phyloP scores from a whole-genome alignment of 2,888 invertebrate genomes.

The Chaetogeoica ovagalla region DNA sequence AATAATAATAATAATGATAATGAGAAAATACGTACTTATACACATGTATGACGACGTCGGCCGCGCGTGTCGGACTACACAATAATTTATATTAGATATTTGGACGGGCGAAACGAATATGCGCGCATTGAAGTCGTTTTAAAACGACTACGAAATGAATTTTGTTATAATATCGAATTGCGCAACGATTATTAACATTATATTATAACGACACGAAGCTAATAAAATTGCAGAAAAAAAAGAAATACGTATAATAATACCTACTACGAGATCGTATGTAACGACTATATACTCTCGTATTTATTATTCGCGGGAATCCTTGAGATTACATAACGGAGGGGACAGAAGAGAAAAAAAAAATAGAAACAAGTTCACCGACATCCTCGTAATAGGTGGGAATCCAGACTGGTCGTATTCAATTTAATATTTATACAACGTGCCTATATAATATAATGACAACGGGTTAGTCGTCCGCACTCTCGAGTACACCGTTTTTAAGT shows the following conservation, averaged over 20 bases:
- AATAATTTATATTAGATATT: too few relatives aligned
- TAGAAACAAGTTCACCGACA: conserved; percentile 2
- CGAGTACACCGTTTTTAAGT: neutral
- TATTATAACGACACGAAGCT: neutral
- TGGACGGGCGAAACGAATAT: too few relatives aligned
- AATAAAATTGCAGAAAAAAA: neutral
- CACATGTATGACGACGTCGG: too few relatives aligned
- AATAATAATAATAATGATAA: too few relatives aligned
- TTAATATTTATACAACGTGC: too few relatives aligned
- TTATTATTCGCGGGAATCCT: conserved; percentile 17
- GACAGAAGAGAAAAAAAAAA: conserved; percentile 1
- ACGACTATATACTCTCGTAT: neutral
- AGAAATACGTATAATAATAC: neutral
- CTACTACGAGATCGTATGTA: too few relatives aligned
- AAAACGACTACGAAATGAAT: too few relatives aligned
- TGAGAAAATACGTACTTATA: too few relatives aligned
- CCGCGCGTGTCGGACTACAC: too few relatives aligned
- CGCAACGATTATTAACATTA: neutral
- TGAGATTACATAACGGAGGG: conserved; percentile 18
- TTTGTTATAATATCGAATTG: neutral
- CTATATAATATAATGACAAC: too few relatives aligned
- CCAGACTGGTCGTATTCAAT: neutral
- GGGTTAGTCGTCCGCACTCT: neutral
- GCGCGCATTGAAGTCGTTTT: neutral
- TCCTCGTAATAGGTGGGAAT: neutral